Conservation (phyloP, 2,797 vertebrate species). For the Chloroceryle amazona region DNA sequence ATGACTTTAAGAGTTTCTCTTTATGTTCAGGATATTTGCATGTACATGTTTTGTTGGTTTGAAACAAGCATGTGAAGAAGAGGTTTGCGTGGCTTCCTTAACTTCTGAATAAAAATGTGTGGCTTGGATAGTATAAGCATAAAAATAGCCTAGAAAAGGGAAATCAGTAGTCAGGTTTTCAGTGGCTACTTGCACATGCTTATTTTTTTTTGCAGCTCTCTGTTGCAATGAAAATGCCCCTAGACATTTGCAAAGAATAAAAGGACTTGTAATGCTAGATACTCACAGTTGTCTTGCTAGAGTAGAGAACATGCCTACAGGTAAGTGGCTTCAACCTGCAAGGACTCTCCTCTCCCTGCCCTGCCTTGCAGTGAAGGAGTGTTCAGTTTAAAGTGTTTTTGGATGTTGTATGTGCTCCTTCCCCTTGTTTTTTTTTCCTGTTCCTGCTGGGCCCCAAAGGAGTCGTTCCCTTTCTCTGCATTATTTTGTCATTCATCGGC, state of each 20-base stretch:
- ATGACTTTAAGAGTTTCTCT: slow-evolving; percentile 56
- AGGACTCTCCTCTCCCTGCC: not conserved
- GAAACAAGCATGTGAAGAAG: not conserved
- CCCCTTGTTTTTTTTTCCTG: not conserved
- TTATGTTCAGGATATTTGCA: slow-evolving; percentile 30
- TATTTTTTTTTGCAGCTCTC: not conserved
- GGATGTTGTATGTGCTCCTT: not conserved
- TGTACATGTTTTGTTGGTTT: slow-evolving; percentile 27
- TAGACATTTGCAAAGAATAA: not conserved
- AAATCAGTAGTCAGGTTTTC: not conserved
- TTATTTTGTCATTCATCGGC: not conserved
- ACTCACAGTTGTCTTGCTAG: not conserved
- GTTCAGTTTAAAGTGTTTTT: not conserved
- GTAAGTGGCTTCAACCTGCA: not conserved
- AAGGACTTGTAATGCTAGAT: not conserved
- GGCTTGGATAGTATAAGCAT: not conserved
- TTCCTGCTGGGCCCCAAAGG: not conserved
- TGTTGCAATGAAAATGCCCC: not conserved
- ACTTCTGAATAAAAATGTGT: not conserved
- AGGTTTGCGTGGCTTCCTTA: not conserved
- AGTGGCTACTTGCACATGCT: not conserved
- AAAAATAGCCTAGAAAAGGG: not conserved
- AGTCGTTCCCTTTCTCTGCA: not conserved
- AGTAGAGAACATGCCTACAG: not conserved
- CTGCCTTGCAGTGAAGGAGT: not conserved